Conservation (phyloP, 2,113 vertebrate species). For the Tetrao urogallus region DNA sequence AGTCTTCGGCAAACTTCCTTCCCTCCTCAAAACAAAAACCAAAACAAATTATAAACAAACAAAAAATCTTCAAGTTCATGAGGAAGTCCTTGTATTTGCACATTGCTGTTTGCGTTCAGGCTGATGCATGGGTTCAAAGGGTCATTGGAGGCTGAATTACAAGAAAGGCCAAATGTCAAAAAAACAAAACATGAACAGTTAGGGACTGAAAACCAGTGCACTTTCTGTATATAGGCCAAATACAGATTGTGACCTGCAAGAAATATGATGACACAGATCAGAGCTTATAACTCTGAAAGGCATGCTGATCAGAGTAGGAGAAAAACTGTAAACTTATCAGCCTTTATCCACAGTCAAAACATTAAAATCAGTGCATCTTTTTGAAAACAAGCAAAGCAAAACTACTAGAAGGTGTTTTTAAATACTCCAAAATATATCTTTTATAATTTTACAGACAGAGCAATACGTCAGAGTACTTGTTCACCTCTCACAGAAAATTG, state of each 20-base stretch:
- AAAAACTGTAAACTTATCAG: background rate
- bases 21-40: background rate
- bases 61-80: background rate
- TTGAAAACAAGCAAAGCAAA: conserved; percentile 14
- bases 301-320: fast-evolving
- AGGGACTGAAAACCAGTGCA: background rate
- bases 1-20: background rate
- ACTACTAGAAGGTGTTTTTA: background rate
- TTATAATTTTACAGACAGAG: background rate
- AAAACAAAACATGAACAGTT: background rate
- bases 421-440: background rate
- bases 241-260: background rate
- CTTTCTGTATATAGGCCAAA: background rate
- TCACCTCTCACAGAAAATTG: background rate
- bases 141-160: background rate
- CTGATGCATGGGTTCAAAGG: background rate
- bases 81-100: conserved; percentile 2
- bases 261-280: background rate
- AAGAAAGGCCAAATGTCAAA: background rate
- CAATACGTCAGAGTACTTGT: background rate
- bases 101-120: conserved; percentile 20
- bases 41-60: conserved; percentile 3
- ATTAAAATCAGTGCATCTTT: background rate
- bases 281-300: background rate
- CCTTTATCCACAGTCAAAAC: background rate